A percentile compares a stretch with the other conserved stretches of the same genome.
Conservation (phyloP, 2,888 invertebrate species). For the Neoscelio sp. region DNA sequence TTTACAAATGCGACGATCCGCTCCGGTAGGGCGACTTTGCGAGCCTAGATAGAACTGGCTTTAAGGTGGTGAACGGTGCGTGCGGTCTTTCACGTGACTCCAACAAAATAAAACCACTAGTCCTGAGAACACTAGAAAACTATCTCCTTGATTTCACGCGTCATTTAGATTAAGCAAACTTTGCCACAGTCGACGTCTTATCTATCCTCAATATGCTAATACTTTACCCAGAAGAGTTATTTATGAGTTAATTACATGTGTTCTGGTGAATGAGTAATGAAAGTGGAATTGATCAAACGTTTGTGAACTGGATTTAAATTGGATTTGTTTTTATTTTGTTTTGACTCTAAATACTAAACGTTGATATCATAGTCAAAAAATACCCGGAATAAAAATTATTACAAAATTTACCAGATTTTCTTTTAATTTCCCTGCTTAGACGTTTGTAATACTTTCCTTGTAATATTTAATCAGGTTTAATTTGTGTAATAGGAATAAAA, state of each 20-base stretch:
- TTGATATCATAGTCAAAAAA: too few relatives aligned
- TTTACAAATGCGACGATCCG: slow-evolving; percentile 78
- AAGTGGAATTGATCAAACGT: slow-evolving; percentile 6
- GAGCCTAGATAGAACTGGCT: slow-evolving; percentile 66
- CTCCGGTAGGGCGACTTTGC: too few relatives aligned
- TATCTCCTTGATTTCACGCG: slow-evolving; percentile 49
- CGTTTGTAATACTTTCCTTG: too few relatives aligned
- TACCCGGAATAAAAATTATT: too few relatives aligned
- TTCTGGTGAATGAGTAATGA: slow-evolving; percentile 22
- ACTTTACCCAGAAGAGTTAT: slow-evolving; percentile 39
- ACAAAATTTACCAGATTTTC: too few relatives aligned
- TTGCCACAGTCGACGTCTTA: slow-evolving; percentile 15
- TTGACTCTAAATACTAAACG: too few relatives aligned
- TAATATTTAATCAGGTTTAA: too few relatives aligned
- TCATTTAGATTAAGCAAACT: slow-evolving; percentile 52
- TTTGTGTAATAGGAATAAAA: too few relatives aligned
- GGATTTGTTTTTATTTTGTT: too few relatives aligned
- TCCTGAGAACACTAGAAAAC: slow-evolving; percentile 26
- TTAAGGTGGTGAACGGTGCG: slow-evolving; percentile 59
- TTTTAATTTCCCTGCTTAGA: too few relatives aligned
- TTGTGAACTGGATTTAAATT: too few relatives aligned
- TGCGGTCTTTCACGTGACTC: slow-evolving; percentile 56
- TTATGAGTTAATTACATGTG: slow-evolving; percentile 49
- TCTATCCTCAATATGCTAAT: slow-evolving; percentile 41
- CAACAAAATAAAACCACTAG: slow-evolving; percentile 43